Base-by-base conservation (phyloP, 92 coral and sea anemone genomes). In the Palythoa caribaeorum region DNA sequence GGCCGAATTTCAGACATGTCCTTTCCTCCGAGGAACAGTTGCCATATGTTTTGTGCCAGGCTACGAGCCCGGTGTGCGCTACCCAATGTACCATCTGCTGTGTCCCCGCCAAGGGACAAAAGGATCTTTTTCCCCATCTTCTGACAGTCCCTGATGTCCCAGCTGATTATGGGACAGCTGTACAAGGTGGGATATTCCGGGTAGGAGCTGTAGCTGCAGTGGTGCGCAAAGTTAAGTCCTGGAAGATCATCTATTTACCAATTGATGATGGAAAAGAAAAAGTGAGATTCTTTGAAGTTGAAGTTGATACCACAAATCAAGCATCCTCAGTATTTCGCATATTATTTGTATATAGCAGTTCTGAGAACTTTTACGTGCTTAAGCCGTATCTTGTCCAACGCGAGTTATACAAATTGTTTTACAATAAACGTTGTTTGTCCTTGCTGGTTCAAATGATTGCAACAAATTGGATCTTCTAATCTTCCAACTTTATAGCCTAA, bases 141-240 rank as follows among this genome's bases (percentile, higher is more conserved):
- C 83, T 95, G 98, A 78, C 98, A 95, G 84, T 93, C 96, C 62
- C 93, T 93, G 87, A 95, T 95, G 8, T 92, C 98, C 79, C 98
- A 95, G 35, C 98, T 94, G 54, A 95, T 93, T 11, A 94, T 73
- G 3, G 98, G 96, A 60, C 98, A 93, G 72, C 90, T 95, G 87
- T 86, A 95, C 21, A 91, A 87, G 15, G 91, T 92, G 28, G 96
- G 96, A 83, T 91, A 90, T 20, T 83, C 77, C 10, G 92, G 78
- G 50, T 95, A 88, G 9, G 98, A 95, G 39, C 84, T 91, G 62
- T 95, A 95, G 85, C 94, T 89, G 85, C 98, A 95, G 89, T 95
- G 96, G 66, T 95, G 96, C 13, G 98, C 98, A 52, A 95, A 95
- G 87, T 95, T 95, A 90, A 95, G 92, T 55, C 98, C 98, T 9